These are phyloP conservation scores for Stichopus horrens DNA, from an alignment of 53 echinoderm and acorn worm genomes.

Conservation along the genomic window DNA sequence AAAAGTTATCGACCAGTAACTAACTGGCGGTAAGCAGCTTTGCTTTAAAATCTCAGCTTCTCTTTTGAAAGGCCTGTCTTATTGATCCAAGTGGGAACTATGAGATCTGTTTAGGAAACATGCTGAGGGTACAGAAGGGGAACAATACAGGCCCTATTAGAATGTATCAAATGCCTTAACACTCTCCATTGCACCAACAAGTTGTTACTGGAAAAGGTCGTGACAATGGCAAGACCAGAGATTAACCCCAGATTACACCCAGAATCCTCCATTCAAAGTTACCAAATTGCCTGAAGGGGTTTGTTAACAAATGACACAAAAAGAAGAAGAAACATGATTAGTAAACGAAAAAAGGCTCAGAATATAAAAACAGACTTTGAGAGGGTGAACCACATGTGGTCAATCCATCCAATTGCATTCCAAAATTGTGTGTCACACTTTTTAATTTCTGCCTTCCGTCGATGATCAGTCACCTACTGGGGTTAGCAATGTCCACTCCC, in stretches of 20 bases:
- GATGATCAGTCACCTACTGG: no score
- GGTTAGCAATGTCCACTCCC: no score
- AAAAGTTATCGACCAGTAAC: conserved; percentile 30
- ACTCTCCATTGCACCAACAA: conserved; percentile 31
- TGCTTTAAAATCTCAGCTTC: conserved; percentile 30
- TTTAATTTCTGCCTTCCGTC: not conserved
- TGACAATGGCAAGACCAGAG: conserved; percentile 17
- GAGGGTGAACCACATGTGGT: not conserved
- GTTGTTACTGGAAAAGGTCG: conserved; percentile 6
- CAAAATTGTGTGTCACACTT: conserved; percentile 1
- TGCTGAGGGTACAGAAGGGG: not conserved
- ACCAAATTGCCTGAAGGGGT: conserved; percentile 15
- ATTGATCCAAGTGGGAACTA: conserved; percentile 25
- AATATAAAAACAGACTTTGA: not conserved
- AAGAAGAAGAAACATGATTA: not conserved
- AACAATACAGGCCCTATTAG: conserved; percentile 25
- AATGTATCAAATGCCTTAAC: conserved; percentile 13
- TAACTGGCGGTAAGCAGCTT: conserved; percentile 15
- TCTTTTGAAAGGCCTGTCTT: conserved; percentile 1
- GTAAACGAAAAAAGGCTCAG: not conserved
- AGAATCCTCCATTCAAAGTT: not conserved
- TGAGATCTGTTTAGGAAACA: not conserved
- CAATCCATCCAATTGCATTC: not conserved
- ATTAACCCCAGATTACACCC: conserved; percentile 15
- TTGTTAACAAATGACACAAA: not conserved